phyloP scores from a whole-genome alignment of 2,888 invertebrate genomes.

The Hoplodrina blanda region DNA sequence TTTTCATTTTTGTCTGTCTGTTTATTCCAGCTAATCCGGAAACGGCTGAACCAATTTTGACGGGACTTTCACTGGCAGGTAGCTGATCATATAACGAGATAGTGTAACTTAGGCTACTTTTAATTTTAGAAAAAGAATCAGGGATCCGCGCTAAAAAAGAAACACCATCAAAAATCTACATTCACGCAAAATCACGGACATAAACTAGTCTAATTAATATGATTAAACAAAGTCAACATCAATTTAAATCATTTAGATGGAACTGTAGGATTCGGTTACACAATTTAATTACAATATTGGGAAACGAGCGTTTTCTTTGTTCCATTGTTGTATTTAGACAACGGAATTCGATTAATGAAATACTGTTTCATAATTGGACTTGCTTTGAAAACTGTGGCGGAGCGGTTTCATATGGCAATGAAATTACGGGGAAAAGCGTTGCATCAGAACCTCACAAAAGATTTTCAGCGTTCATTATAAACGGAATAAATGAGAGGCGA shows the following conservation, averaged over 20 bases:
- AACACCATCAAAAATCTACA: neutral
- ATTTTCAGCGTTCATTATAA: constrained; percentile 27
- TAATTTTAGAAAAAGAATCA: too few species aligned
- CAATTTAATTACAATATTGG: constrained; percentile 45
- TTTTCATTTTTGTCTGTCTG: too few species aligned
- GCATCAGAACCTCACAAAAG: constrained; percentile 16
- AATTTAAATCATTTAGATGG: constrained; percentile 35
- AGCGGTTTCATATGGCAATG: constrained; percentile 18
- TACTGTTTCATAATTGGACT: constrained; percentile 45
- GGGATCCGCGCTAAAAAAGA: too few species aligned
- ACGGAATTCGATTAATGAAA: constrained; percentile 42
- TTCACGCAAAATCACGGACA: too few species aligned
- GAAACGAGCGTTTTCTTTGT: constrained; percentile 44
- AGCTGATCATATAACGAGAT: too few species aligned
- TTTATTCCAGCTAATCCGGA: too few species aligned
- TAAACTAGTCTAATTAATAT: constrained; percentile 15
- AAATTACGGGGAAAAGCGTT: constrained; percentile 14
- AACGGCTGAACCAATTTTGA: too few species aligned
- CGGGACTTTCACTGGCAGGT: too few species aligned
- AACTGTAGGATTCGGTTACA: constrained; percentile 28
- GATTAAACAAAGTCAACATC: constrained; percentile 30
- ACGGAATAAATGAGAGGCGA: constrained; percentile 3
- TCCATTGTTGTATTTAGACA: constrained; percentile 41
- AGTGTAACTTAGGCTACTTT: too few species aligned
- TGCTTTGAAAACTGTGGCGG: constrained; percentile 14